Evolutionary conservation across 2,113 vertebrate species (phyloP).

Genomic region (Genyomyrus donnyi): DNA sequence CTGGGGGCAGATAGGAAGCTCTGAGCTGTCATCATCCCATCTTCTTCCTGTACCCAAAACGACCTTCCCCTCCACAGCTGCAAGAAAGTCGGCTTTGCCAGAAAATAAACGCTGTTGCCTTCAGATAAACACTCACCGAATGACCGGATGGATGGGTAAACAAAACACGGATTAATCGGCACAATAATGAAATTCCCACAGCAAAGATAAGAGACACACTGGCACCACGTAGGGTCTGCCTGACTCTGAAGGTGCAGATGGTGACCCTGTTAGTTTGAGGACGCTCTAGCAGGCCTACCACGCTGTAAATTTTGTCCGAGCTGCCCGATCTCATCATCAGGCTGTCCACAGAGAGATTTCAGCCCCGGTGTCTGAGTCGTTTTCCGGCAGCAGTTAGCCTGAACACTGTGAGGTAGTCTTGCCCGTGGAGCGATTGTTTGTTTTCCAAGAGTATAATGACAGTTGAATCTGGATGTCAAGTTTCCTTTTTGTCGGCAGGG

Average conservation of each 20-base stretch:
- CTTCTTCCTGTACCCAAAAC: not conserved
- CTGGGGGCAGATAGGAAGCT: not conserved
- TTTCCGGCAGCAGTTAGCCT: not conserved
- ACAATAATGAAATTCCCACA: not conserved
- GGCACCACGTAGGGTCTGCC: not conserved
- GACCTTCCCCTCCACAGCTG: not conserved
- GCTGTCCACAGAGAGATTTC: not conserved
- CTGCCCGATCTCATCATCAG: not conserved
- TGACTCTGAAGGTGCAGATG: not conserved
- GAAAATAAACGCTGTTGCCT: not conserved
- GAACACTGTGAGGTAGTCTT: not conserved
- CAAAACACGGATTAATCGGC: not conserved
- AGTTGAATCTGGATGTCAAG: not conserved
- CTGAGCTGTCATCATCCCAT: not conserved
- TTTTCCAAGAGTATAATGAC: conserved; percentile 1
- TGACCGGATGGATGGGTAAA: not conserved
- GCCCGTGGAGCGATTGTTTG: not conserved
- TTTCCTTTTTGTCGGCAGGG: not conserved
- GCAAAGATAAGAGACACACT: not conserved
- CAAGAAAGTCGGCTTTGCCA: not conserved
- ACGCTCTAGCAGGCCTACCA: not conserved
- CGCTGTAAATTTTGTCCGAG: not conserved
- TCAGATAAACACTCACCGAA: not conserved
- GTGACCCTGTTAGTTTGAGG: not conserved
- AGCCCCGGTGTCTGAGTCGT: not conserved